A percentile compares a stretch with the other conserved stretches of the same genome.
These are phyloP conservation scores for Hylyphantes graminicola DNA, from an alignment of 1,140 invertebrate genomes.

Conservation along the genomic window DNA sequence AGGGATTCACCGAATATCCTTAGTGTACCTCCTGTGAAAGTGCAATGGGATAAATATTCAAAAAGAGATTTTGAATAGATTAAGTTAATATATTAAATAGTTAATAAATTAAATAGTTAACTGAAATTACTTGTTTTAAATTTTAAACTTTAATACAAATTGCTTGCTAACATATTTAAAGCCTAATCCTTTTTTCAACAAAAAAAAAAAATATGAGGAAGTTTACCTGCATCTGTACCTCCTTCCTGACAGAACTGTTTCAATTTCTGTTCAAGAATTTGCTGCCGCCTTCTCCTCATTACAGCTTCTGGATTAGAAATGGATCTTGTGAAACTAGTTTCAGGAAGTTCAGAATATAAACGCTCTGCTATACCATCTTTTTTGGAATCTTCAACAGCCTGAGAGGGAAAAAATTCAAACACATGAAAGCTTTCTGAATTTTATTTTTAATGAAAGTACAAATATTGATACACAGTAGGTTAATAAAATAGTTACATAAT, in stretches of 20 bases:
- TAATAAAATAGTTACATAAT: background rate
- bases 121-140: background rate
- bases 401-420: background rate
- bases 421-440: background rate
- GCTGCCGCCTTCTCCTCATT: conserved; percentile 95
- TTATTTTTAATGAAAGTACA: background rate
- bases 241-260: conserved; percentile 91
- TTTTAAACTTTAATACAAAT: background rate
- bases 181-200: background rate
- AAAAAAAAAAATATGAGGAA: background rate
- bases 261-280: conserved; percentile 96
- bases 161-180: background rate
- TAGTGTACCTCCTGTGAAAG: conserved; percentile 81
- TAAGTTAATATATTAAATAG: no score
- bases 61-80: background rate
- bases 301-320: conserved; percentile 99
- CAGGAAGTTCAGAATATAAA: conserved; percentile 94
- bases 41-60: background rate
- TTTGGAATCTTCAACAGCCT: conserved; percentile 67
- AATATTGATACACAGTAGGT: background rate
- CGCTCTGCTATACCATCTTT: conserved; percentile 82
- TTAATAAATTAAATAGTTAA: no score
- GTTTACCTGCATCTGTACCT: conserved; percentile 75
- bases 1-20: conserved; percentile 98
- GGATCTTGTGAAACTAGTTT: conserved; percentile 97